A percentile compares a stretch with the other conserved stretches of the same genome.
phyloP scores from a whole-genome alignment of 2,888 invertebrate genomes.

The Barypeithes pellucidus region DNA sequence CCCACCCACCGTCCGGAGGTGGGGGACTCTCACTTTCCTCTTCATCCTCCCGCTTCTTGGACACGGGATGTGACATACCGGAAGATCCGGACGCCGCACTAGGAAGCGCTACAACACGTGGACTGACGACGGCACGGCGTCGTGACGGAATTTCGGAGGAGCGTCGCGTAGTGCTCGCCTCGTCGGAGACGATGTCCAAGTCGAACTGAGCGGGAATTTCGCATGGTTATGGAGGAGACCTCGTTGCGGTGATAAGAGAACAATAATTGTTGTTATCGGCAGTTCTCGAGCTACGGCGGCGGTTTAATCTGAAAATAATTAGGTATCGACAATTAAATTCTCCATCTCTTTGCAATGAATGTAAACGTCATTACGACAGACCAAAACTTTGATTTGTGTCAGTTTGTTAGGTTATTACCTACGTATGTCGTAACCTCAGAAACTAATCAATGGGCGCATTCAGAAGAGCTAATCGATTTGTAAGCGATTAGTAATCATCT shows the following conservation, averaged over 20 bases:
- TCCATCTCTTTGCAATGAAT: no score
- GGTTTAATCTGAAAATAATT: slow-evolving; percentile 5
- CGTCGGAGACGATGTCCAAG: slow-evolving; percentile 27
- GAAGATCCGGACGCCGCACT: slow-evolving; percentile 21
- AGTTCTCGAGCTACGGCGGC: neutral
- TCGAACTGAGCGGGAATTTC: slow-evolving; percentile 22
- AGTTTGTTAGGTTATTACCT: no score
- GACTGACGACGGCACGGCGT: slow-evolving; percentile 18
- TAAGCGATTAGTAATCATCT: no score
- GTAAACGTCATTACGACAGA: neutral
- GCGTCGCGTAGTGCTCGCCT: slow-evolving; percentile 25
- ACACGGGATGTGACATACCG: slow-evolving; percentile 49
- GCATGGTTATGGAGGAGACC: slow-evolving; percentile 15
- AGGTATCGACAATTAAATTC: neutral
- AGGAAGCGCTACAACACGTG: slow-evolving; percentile 27
- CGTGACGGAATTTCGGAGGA: slow-evolving; percentile 29
- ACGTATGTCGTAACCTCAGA: no score
- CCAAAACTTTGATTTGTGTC: no score
- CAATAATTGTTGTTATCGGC: slow-evolving; percentile 16
- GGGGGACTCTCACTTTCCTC: slow-evolving; percentile 70
- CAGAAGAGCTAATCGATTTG: no score
- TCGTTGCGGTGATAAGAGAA: slow-evolving; percentile 13
- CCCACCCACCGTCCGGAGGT: slow-evolving; percentile 95
- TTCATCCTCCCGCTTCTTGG: slow-evolving; percentile 61
- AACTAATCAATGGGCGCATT: no score